phyloP scores from a whole-genome alignment of 2,888 invertebrate genomes.

The Oasisia sp. region DNA sequence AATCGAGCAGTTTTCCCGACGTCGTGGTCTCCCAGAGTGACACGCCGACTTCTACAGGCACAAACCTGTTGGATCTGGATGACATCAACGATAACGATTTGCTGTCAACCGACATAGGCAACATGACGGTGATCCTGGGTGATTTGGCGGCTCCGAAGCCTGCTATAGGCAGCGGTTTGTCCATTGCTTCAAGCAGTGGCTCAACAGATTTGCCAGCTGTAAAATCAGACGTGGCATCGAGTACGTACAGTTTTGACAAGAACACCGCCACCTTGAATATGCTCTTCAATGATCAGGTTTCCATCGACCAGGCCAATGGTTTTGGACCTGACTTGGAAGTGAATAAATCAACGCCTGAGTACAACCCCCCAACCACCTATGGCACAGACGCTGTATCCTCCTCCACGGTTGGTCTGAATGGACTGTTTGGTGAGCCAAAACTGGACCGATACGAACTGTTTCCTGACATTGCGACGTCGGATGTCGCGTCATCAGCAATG shows the following conservation, averaged over 20 bases:
- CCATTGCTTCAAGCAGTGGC: background rate
- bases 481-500: background rate
- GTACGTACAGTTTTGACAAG: background rate
- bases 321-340: background rate
- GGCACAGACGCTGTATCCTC: background rate
- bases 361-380: background rate
- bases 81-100: constrained; percentile 45
- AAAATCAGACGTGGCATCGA: background rate
- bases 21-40: background rate
- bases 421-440: background rate
- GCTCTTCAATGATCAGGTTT: background rate
- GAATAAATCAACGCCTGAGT: background rate
- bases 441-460: constrained; percentile 38
- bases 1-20: background rate
- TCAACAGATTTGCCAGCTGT: background rate
- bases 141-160: constrained; percentile 24
- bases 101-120: constrained; percentile 34
- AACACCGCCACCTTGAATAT: constrained; percentile 18
- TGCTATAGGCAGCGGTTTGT: background rate
- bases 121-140: constrained; percentile 34
- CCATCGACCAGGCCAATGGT: background rate
- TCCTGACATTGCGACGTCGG: constrained; percentile 31
- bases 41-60: background rate
- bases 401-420: background rate
- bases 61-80: constrained; percentile 40